phyloP scores from a whole-genome alignment of 2,888 invertebrate genomes.

The Deroplatys truncata region DNA sequence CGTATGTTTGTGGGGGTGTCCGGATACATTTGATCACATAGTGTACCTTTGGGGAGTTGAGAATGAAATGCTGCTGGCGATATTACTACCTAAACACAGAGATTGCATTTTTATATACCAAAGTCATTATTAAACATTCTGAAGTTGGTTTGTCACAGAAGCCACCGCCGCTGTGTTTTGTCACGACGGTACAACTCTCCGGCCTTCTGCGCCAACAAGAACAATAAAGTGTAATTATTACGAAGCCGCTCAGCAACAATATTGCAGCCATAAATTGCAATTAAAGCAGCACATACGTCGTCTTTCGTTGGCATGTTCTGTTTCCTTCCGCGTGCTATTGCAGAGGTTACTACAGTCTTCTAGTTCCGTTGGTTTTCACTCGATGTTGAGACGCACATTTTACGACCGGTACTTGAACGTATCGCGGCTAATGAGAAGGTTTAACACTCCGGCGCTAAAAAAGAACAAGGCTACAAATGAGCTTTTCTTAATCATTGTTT shows the following conservation, averaged over 20 bases:
- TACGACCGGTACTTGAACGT: not conserved
- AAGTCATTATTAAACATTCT: not conserved
- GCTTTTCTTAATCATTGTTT: not conserved
- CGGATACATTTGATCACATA: too few relatives aligned
- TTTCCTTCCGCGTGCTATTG: not conserved
- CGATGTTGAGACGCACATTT: not conserved
- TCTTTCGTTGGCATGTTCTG: not conserved
- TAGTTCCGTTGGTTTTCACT: not conserved
- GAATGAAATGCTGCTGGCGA: too few relatives aligned
- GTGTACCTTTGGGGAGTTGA: too few relatives aligned
- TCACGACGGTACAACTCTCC: not conserved
- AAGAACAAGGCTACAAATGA: not conserved
- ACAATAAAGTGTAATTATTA: not conserved
- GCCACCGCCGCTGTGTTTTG: not conserved
- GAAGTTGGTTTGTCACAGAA: not conserved
- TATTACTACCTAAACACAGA: not conserved
- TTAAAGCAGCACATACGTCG: not conserved
- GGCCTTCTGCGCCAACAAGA: not conserved
- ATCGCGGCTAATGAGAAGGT: not conserved
- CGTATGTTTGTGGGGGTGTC: too few relatives aligned
- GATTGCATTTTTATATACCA: not conserved
- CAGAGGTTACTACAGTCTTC: not conserved
- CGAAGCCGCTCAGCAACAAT: not conserved
- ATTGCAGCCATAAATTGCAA: not conserved
- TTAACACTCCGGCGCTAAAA: not conserved